phyloP scores from a whole-genome alignment of 37 sponge, comb jelly and placozoan genomes.

The Chondrosia reniformis region DNA sequence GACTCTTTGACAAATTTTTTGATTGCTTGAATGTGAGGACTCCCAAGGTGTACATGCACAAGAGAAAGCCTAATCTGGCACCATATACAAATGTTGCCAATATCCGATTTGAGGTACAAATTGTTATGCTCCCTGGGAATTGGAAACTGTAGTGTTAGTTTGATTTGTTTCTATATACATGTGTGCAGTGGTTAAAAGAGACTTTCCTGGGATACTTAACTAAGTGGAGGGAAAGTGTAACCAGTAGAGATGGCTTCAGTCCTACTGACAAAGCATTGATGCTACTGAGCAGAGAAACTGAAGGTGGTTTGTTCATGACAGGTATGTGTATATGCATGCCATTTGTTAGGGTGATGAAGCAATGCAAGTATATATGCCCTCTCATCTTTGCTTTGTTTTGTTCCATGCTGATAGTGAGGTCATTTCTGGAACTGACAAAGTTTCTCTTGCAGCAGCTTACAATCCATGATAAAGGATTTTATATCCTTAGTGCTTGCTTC shows the following conservation, averaged over 20 bases:
- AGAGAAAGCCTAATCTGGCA: not conserved
- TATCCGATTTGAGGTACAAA: not conserved
- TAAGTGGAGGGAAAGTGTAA: conserved; percentile 27
- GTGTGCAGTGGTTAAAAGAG: conserved; percentile 24
- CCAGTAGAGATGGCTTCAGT: conserved; percentile 1
- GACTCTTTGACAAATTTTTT: not conserved
- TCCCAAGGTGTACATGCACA: not conserved
- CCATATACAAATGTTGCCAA: not conserved
- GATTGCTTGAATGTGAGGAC: conserved; percentile 5
- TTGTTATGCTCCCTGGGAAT: not conserved
- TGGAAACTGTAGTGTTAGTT: not conserved
- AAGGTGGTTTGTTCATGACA: not conserved
- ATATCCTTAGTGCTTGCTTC: not conserved
- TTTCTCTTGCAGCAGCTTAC: not conserved
- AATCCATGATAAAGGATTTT: conserved; percentile 2
- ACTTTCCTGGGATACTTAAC: conserved; percentile 38
- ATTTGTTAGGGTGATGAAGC: not conserved
- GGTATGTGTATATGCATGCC: conserved; percentile 15
- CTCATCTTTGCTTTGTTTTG: not conserved
- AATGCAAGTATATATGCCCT: not conserved
- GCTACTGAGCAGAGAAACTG: conserved; percentile 9
- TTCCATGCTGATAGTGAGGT: not conserved
- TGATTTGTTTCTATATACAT: not conserved
- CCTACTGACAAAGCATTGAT: not conserved
- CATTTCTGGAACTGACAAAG: not conserved